Evolutionary conservation across 30 jellyfish, hydroid and myxozoan genomes (phyloP).

Genomic region (Pseudorhiza aurosa): DNA sequence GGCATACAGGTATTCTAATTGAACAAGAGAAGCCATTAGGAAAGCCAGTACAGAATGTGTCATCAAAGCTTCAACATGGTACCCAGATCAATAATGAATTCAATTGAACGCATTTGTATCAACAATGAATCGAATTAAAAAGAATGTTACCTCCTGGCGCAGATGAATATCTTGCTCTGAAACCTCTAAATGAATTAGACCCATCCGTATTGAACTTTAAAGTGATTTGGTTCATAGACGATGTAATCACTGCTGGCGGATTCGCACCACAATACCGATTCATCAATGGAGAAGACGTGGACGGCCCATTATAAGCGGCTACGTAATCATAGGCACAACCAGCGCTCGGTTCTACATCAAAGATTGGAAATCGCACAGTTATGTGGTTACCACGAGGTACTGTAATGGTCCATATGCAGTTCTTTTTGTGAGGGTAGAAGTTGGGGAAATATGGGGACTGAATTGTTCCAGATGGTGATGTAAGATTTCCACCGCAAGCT

Average conservation of each 20-base stretch:
- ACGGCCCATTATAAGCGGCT: constrained; percentile 70
- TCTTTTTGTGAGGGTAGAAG: constrained; percentile 73
- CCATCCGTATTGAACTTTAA: constrained; percentile 62
- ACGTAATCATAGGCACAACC: constrained; percentile 61
- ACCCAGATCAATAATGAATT: too few relatives aligned
- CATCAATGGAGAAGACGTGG: constrained; percentile 41
- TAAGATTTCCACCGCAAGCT: constrained; percentile 80
- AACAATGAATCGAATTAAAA: too few relatives aligned
- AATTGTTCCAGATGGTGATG: constrained; percentile 54
- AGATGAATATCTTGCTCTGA: constrained; percentile 38
- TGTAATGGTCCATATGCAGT: constrained; percentile 59
- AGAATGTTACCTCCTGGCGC: constrained; percentile 54
- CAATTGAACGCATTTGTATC: too few relatives aligned
- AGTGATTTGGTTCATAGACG: constrained; percentile 59
- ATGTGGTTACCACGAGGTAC: constrained; percentile 58
- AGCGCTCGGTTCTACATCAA: constrained; percentile 64
- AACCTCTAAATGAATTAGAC: constrained; percentile 64
- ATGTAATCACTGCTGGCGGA: constrained; percentile 45
- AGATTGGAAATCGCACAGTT: constrained; percentile 43
- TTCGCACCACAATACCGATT: constrained; percentile 57
- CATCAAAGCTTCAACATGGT: too few relatives aligned
- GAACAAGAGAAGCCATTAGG: too few relatives aligned
- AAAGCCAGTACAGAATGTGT: too few relatives aligned
- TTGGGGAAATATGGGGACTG: constrained; percentile 76
- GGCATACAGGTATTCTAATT: too few relatives aligned